Conservation (phyloP, 2,888 invertebrate genomes). For the Drosophila fulvimacula region DNA sequence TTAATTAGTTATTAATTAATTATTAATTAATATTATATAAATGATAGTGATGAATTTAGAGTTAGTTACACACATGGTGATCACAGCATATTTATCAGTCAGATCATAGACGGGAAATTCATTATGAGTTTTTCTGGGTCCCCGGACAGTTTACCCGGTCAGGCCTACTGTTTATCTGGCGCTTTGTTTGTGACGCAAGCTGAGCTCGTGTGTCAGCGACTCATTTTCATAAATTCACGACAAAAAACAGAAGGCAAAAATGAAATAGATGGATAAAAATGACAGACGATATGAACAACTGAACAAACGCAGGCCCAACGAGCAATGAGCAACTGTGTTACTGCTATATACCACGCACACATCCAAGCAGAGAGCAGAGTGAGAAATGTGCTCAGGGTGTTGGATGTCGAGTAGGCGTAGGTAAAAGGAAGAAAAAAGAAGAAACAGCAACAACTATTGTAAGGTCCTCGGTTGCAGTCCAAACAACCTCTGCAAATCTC, state of each 20-base stretch:
- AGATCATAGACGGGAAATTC: background rate
- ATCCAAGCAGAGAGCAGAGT: constrained; percentile 25
- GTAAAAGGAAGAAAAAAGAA: constrained; percentile 13
- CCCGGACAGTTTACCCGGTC: constrained; percentile 14
- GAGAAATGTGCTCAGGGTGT: constrained; percentile 7
- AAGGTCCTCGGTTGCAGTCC: constrained; percentile 47
- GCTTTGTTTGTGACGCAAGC: constrained; percentile 61
- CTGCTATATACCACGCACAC: constrained; percentile 65
- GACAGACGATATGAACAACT: constrained; percentile 71
- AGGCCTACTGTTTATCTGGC: constrained; percentile 25
- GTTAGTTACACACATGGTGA: background rate
- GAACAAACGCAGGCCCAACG: constrained; percentile 66
- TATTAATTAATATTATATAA: too few relatives aligned
- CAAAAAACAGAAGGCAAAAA: constrained; percentile 33
- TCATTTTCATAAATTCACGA: constrained; percentile 80
- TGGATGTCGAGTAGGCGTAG: constrained; percentile 33
- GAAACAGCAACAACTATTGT: constrained; percentile 35
- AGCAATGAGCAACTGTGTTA: constrained; percentile 73
- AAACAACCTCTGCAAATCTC: constrained; percentile 46
- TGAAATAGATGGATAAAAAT: constrained; percentile 55
- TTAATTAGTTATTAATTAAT: too few relatives aligned
- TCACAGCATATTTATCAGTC: constrained; percentile 13
- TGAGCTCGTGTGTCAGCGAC: constrained; percentile 46
- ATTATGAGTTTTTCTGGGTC: constrained; percentile 25
- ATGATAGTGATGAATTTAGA: background rate